Conservation (phyloP, 2,888 invertebrate genomes). For the Camptogramma bilineatum region DNA sequence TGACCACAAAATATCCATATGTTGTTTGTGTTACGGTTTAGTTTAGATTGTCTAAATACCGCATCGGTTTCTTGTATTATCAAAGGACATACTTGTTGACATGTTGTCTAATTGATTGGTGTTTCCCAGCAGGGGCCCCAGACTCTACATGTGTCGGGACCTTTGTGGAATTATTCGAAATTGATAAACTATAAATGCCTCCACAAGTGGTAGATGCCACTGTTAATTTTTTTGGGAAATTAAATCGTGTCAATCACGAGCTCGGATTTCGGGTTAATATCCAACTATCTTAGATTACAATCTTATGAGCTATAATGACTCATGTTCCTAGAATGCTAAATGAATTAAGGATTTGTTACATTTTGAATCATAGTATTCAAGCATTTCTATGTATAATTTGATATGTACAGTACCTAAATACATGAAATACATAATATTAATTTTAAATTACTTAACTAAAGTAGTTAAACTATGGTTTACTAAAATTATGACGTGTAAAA, state of each 20-base stretch:
- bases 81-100: slow-evolving; percentile 85
- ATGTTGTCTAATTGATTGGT: slow-evolving; percentile 86
- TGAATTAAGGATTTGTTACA: background rate
- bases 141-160: slow-evolving; percentile 74
- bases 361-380: too few species aligned
- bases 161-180: slow-evolving; percentile 83
- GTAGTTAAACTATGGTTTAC: background rate
- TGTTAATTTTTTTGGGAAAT: slow-evolving; percentile 67
- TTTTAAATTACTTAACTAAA: background rate
- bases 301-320: slow-evolving; percentile 35
- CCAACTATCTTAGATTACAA: slow-evolving; percentile 37
- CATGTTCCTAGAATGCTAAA: slow-evolving; percentile 9
- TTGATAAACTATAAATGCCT: slow-evolving; percentile 82
- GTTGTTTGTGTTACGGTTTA: slow-evolving; percentile 71
- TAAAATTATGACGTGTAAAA: background rate
- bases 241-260: slow-evolving; percentile 61
- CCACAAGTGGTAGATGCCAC: slow-evolving; percentile 82
- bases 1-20: slow-evolving; percentile 65
- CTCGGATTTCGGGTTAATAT: slow-evolving; percentile 19
- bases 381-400: background rate
- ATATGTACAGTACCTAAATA: background rate
- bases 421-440: background rate
- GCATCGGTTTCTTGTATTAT: slow-evolving; percentile 70
- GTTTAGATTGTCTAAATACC: slow-evolving; percentile 58
- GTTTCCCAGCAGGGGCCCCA: slow-evolving; percentile 81